Conservation (phyloP, 2,888 invertebrate genomes). For the Leucozona laternaria region DNA sequence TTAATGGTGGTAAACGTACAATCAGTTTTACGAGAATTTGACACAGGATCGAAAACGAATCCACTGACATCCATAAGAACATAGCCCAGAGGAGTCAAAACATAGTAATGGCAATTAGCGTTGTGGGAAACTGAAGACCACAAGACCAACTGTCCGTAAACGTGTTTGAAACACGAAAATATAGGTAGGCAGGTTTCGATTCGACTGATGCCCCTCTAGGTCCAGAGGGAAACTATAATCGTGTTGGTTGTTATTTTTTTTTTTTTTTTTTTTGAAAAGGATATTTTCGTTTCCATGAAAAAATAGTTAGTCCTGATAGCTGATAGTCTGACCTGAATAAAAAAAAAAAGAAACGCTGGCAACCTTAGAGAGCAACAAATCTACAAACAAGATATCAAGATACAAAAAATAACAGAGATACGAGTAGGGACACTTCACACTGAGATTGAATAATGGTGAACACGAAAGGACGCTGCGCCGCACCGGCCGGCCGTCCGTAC, state of each 20-base stretch:
- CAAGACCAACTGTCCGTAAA: neutral
- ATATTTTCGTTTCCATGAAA: neutral
- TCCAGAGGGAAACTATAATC: neutral
- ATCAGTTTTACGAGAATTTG: too few relatives aligned
- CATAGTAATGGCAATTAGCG: slow-evolving; percentile 6
- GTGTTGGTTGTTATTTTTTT: neutral
- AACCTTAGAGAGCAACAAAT: slow-evolving; percentile 27
- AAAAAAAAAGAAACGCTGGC: neutral
- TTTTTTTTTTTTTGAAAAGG: neutral
- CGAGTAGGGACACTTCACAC: neutral
- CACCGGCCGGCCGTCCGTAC: too few relatives aligned
- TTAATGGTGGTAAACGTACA: too few relatives aligned
- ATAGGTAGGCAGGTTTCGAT: neutral
- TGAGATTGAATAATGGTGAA: slow-evolving; percentile 19
- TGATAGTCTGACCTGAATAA: neutral
- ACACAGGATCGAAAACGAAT: neutral
- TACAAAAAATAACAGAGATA: slow-evolving; percentile 17
- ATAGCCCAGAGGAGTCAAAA: neutral
- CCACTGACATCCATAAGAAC: neutral
- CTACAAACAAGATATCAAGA: slow-evolving; percentile 45
- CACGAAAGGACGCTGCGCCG: neutral
- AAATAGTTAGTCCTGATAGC: neutral
- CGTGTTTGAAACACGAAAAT: slow-evolving; percentile 4
- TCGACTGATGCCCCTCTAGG: neutral
- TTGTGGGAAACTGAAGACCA: neutral